Percentiles rank a stretch among this genome's conserved stretches.
phyloP scores from a whole-genome alignment of 2,888 invertebrate species.

The Thelaira solivaga region DNA sequence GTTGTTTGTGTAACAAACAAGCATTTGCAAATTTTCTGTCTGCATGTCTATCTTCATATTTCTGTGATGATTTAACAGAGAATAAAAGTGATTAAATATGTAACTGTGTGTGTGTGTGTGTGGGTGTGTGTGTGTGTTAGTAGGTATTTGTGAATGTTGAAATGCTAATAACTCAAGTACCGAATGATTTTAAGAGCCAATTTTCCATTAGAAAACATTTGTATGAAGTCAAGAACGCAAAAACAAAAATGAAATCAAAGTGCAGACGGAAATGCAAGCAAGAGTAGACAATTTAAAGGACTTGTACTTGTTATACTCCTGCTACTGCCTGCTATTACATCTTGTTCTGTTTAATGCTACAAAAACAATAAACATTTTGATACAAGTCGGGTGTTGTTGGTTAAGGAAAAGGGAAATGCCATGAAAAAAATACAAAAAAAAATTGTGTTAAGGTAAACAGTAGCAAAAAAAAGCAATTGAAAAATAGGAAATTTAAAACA shows the following conservation, averaged over 20 bases:
- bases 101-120: not conserved
- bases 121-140: not conserved
- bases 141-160: not conserved
- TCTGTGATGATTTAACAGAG: not conserved
- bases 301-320: not conserved
- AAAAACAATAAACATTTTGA: constrained; percentile 1
- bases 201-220: constrained; percentile 48
- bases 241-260: not conserved
- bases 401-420: not conserved
- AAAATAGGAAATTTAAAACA: no score
- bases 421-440: no score
- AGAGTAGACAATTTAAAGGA: not conserved
- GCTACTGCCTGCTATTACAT: not conserved
- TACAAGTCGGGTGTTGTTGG: not conserved
- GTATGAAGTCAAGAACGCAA: constrained; percentile 22
- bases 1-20: not conserved
- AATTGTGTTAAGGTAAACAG: not conserved
- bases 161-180: constrained; percentile 55
- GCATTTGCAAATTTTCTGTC: not conserved
- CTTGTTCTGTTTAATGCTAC: not conserved
- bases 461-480: no score
- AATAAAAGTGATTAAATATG: not conserved
- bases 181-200: constrained; percentile 51
- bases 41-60: not conserved
- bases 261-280: constrained; percentile 11